Evolutionary conservation across 2,113 vertebrate species (phyloP), one percentile per base, ranked within the genome.

Genomic region (Halichoeres trimaculatus): DNA sequence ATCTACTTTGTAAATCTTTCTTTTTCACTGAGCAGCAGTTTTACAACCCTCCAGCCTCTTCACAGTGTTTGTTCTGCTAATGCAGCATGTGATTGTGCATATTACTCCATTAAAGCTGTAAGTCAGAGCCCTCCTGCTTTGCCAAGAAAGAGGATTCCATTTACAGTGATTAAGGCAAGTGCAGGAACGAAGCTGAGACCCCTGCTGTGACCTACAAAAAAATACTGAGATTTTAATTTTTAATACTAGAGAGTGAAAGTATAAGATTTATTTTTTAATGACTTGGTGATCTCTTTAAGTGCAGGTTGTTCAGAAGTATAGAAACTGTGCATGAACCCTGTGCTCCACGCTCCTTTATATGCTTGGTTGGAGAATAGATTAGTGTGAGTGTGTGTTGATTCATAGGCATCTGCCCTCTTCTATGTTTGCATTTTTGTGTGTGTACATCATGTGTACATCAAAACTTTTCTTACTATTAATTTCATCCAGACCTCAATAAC

Each of bases 171-270:
- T 71, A 66, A 70, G 23, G 75, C 57, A 74, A 83, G 70, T 67
- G 71, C 68, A 63, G 57, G 78, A 74, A 83, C 51, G 67, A 35
- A 74, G 17, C 14, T 14, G 14, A 83, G 68, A 14, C 75, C 71
- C 54, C 55, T 68, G 72, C 40, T 76, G 62, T 89, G 88, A 85
- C 85, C 86, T 71, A 78, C 68, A 74, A 87, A 77, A 87, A 77
- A 78, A 71, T 35, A 77, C 66, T 69, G 34, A 35, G 53, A 76
- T 77, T 84, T 91, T 10, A 81, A 88, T 83, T 58, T 83, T 90
- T 87, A 68, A 90, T 75, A 40, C 11, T 10, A 23, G 24, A 22
- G 62, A 73, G 70, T 43, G 69, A 65, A 75, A 43, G 84, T 40
- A 47, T 40, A 40, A 50, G 38, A 71, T 58, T 89, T 72, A 78